These are phyloP conservation scores for Spilosoma lubricipeda DNA, from an alignment of 2,888 invertebrate species.

Conservation along the genomic window DNA sequence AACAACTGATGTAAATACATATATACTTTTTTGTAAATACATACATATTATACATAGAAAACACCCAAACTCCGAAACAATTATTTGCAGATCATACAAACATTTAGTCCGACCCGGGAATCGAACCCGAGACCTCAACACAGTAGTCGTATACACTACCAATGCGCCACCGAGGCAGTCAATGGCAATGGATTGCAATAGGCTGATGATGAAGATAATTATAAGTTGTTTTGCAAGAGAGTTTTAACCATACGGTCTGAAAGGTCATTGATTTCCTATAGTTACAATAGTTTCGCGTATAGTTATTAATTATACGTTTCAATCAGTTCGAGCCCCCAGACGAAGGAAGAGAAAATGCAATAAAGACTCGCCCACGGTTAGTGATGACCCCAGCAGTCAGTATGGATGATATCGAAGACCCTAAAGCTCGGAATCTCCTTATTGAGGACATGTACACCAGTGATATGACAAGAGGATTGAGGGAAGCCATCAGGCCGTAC, in stretches of 20 bases:
- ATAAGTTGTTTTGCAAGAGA: not conserved
- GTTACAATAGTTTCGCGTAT: not conserved
- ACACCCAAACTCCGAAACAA: too few relatives aligned
- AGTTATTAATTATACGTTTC: not conserved
- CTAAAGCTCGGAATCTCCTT: slow-evolving; percentile 51
- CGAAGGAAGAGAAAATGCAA: slow-evolving; percentile 46
- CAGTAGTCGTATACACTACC: too few relatives aligned
- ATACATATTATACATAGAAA: too few relatives aligned
- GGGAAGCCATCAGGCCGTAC: slow-evolving; percentile 33
- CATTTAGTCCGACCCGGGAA: too few relatives aligned
- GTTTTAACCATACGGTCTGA: not conserved
- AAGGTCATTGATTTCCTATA: not conserved
- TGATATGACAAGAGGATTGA: slow-evolving; percentile 35
- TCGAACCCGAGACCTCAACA: too few relatives aligned
- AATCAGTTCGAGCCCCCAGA: slow-evolving; percentile 51
- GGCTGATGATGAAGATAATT: not conserved
- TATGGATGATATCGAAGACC: slow-evolving; percentile 65
- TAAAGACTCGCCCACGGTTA: slow-evolving; percentile 63
- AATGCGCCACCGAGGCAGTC: too few relatives aligned
- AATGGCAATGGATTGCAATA: too few relatives aligned
- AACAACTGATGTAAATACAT: too few relatives aligned
- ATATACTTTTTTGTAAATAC: too few relatives aligned
- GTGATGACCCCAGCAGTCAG: slow-evolving; percentile 69
- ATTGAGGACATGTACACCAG: slow-evolving; percentile 63
- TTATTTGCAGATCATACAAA: too few relatives aligned